Percentiles rank a stretch among this genome's conserved stretches.
These are phyloP conservation scores for Emesis furor DNA, from an alignment of 2,888 invertebrate genomes.

Conservation along the genomic window DNA sequence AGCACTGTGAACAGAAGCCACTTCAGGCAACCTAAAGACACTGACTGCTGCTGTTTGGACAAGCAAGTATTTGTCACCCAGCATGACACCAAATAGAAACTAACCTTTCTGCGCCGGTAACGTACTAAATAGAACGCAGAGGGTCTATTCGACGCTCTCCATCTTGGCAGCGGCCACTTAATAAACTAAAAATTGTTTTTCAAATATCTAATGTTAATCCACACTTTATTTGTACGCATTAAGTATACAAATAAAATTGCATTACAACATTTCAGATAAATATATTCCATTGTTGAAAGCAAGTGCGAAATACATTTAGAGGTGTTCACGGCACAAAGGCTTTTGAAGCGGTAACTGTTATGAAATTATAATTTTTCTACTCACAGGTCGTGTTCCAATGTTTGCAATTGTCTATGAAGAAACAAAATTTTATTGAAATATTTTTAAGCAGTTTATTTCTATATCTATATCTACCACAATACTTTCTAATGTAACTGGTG, in stretches of 20 bases:
- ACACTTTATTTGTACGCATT: conserved; percentile 14
- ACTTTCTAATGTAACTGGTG: conserved; percentile 2
- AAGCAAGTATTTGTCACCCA: conserved; percentile 41
- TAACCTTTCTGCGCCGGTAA: conserved; percentile 85
- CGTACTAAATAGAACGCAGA: conserved; percentile 86
- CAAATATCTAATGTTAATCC: conserved; percentile 54
- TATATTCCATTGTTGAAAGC: conserved; percentile 3
- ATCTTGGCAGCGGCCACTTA: conserved; percentile 90
- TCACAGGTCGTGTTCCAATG: conserved; percentile 88
- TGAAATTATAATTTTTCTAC: conserved; percentile 80
- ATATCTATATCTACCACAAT: conserved; percentile 19
- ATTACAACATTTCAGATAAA: conserved; percentile 12
- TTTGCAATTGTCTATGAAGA: conserved; percentile 88
- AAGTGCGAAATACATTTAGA: conserved; percentile 40
- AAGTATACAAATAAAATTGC: not conserved
- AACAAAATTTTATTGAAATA: conserved; percentile 78
- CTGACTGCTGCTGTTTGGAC: conserved; percentile 20
- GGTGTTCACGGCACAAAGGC: conserved; percentile 63
- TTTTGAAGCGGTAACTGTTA: conserved; percentile 32
- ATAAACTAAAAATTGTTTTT: conserved; percentile 88
- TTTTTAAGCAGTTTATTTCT: not conserved
- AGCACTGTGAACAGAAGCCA: conserved; percentile 13
- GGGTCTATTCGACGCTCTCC: conserved; percentile 90
- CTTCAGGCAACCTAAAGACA: conserved; percentile 2
- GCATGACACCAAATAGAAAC: conserved; percentile 76